Evolutionary conservation across 2,888 invertebrate genomes (phyloP).

Genomic region (Hypercompe scribonia): DNA sequence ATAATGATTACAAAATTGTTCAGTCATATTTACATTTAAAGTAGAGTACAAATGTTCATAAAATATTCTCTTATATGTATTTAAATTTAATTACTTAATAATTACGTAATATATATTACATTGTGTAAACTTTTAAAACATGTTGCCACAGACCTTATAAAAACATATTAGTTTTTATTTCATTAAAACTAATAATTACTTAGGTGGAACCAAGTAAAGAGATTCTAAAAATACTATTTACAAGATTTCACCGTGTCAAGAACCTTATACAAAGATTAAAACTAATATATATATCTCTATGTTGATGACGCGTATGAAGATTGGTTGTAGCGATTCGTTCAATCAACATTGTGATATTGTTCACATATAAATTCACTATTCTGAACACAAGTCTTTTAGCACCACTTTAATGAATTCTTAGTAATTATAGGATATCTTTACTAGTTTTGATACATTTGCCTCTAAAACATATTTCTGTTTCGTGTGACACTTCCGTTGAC

Average conservation of each 20-base stretch:
- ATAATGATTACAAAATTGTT: constrained; percentile 64
- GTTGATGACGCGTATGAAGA: constrained; percentile 18
- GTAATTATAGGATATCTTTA: constrained; percentile 73
- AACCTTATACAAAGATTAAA: constrained; percentile 54
- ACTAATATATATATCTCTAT: constrained; percentile 48
- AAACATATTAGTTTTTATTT: constrained; percentile 43
- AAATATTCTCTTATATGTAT: constrained; percentile 57
- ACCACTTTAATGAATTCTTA: constrained; percentile 52
- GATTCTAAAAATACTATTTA: constrained; percentile 70
- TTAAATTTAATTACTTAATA: constrained; percentile 28
- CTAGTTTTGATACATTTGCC: constrained; percentile 93
- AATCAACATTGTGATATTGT: constrained; percentile 30
- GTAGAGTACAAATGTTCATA: constrained; percentile 58
- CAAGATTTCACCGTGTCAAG: constrained; percentile 78
- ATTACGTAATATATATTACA: constrained; percentile 60
- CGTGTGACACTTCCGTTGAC: constrained; percentile 93
- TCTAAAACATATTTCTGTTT: constrained; percentile 95
- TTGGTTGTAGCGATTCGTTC: constrained; percentile 26
- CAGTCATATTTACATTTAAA: constrained; percentile 64
- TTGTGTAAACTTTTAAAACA: constrained; percentile 54
- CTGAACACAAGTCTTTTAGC: constrained; percentile 76
- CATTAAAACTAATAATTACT: constrained; percentile 46
- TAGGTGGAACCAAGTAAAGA: constrained; percentile 83
- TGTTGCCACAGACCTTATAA: constrained; percentile 63
- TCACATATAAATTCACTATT: constrained; percentile 57